Percentiles rank a stretch among this genome's conserved stretches.
These are phyloP conservation scores for Clarias gariepinus DNA, from an alignment of 2,113 vertebrate genomes.

Conservation along the genomic window DNA sequence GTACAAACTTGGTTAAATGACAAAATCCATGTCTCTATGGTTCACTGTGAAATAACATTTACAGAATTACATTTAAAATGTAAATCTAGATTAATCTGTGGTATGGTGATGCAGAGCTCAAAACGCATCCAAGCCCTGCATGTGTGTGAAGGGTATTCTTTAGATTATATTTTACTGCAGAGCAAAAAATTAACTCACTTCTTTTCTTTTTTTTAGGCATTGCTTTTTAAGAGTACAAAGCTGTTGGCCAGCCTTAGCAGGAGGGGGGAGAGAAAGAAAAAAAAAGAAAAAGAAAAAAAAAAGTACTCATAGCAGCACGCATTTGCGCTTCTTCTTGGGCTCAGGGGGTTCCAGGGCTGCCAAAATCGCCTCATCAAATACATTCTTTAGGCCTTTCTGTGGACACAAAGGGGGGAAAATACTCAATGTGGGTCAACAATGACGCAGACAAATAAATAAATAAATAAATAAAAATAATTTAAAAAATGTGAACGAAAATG, in stretches of 20 bases:
- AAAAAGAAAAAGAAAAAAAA: not conserved
- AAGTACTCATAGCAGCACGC: slow-evolving; percentile 94
- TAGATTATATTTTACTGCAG: slow-evolving; percentile 66
- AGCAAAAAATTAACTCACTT: slow-evolving; percentile 63
- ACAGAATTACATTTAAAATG: not conserved
- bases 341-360: slow-evolving; percentile 98
- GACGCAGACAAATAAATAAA: slow-evolving; percentile 49
- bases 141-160: slow-evolving; percentile 22
- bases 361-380: slow-evolving; percentile 92
- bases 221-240: slow-evolving; percentile 60
- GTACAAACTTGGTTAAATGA: slow-evolving; percentile 39
- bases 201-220: slow-evolving; percentile 51
- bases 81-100: slow-evolving; percentile 24
- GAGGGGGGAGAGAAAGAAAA: slow-evolving; percentile 37
- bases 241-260: slow-evolving; percentile 70
- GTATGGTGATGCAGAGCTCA: not conserved
- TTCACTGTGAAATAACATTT: slow-evolving; percentile 41
- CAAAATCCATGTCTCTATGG: slow-evolving; percentile 15
- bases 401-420: slow-evolving; percentile 74
- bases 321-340: slow-evolving; percentile 99
- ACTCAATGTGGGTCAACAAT: slow-evolving; percentile 65
- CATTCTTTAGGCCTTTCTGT: slow-evolving; percentile 86
- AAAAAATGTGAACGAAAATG: slow-evolving; percentile 12
- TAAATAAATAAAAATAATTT: not conserved
- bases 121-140: not conserved